A percentile compares a stretch with the other conserved stretches of the same genome.
Evolutionary conservation across 2,113 vertebrate genomes (phyloP).

Genomic region (Oryzias celebensis): DNA sequence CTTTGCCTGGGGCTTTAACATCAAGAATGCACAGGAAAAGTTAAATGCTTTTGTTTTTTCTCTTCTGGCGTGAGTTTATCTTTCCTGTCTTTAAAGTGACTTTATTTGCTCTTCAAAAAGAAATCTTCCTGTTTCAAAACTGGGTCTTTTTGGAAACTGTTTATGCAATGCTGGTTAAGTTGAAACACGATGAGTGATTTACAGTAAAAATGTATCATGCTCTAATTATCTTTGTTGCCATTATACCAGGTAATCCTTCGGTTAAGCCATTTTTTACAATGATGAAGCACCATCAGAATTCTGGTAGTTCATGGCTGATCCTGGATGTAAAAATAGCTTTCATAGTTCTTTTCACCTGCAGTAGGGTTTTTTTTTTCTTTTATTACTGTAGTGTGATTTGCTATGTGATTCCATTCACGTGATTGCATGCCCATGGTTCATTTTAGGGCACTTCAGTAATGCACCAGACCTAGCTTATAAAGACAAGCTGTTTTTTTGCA

Average conservation of each 20-base stretch:
- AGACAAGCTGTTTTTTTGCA: slow-evolving; percentile 32
- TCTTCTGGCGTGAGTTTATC: slow-evolving; percentile 18
- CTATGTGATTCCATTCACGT: slow-evolving; percentile 27
- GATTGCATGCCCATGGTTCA: slow-evolving; percentile 37
- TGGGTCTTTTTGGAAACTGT: background rate
- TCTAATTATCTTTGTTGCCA: slow-evolving; percentile 29
- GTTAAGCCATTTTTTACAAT: slow-evolving; percentile 33
- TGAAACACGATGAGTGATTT: slow-evolving; percentile 7
- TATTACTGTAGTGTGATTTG: slow-evolving; percentile 36
- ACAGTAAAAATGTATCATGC: slow-evolving; percentile 6
- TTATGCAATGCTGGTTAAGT: background rate
- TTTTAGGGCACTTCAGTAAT: slow-evolving; percentile 21
- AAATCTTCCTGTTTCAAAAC: too few relatives aligned
- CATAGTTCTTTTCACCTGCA: slow-evolving; percentile 31
- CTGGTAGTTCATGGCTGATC: slow-evolving; percentile 34
- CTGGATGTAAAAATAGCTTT: slow-evolving; percentile 31
- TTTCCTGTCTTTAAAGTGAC: background rate
- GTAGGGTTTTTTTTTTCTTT: slow-evolving; percentile 27
- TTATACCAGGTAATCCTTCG: slow-evolving; percentile 29
- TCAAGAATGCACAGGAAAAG: slow-evolving; percentile 12
- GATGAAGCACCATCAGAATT: slow-evolving; percentile 34
- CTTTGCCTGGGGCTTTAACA: slow-evolving; percentile 28
- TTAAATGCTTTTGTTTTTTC: slow-evolving; percentile 15
- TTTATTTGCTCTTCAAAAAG: background rate
- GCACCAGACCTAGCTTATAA: slow-evolving; percentile 19